phyloP scores from a whole-genome alignment of 37 sponge, comb jelly and placozoan genomes.

The Ianthella basta region DNA sequence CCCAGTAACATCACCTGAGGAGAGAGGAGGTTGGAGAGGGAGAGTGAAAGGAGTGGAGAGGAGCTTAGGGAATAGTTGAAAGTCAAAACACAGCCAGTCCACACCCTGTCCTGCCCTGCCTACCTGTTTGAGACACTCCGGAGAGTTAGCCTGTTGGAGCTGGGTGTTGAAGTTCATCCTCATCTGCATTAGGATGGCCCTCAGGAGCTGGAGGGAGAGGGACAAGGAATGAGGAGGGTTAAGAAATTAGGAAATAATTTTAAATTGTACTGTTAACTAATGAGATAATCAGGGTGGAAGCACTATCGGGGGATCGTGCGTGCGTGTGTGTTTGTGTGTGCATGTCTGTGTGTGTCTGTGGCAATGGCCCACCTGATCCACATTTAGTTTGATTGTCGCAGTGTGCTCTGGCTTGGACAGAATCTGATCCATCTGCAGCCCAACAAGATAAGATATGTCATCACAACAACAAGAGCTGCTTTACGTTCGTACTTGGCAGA shows the following conservation, averaged over 20 bases:
- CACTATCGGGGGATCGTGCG: no score
- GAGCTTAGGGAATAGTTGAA: neutral
- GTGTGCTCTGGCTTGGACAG: conserved; percentile 47
- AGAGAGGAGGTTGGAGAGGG: neutral
- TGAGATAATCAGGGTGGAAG: no score
- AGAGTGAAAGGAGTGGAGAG: neutral
- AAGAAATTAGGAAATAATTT: no score
- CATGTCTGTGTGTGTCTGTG: no score
- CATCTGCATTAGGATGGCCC: conserved; percentile 71
- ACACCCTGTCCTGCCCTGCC: no score
- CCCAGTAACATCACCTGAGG: conserved; percentile 41
- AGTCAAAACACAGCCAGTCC: neutral
- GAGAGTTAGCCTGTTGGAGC: conserved; percentile 29
- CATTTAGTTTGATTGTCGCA: conserved; percentile 36
- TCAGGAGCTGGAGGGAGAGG: conserved; percentile 68
- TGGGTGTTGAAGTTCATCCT: conserved; percentile 66
- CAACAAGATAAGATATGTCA: no score
- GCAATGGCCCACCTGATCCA: conserved; percentile 65
- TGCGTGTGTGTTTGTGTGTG: no score
- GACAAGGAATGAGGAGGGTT: no score
- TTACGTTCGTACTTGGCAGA: no score
- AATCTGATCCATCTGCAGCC: conserved; percentile 64
- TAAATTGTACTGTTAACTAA: no score
- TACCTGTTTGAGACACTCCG: conserved; percentile 31
- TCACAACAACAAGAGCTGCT: no score